phyloP scores from a whole-genome alignment of 2,797 vertebrate species.

The Poeciliopsis turneri region DNA sequence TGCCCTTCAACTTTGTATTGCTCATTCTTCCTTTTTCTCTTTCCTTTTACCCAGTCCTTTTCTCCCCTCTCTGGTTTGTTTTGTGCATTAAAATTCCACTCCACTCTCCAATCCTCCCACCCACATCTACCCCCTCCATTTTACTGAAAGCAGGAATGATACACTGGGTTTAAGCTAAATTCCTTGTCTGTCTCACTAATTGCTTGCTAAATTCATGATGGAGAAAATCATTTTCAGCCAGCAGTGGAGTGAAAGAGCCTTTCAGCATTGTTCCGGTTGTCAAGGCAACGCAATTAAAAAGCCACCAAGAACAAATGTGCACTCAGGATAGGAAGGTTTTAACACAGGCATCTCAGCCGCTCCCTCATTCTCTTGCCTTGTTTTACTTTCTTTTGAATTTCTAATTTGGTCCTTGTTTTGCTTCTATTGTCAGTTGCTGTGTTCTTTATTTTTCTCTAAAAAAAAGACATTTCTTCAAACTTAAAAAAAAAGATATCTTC shows the following conservation, averaged over 20 bases:
- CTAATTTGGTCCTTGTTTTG: constrained; percentile 49
- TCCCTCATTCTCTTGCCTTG: constrained; percentile 38
- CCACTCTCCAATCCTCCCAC: constrained; percentile 39
- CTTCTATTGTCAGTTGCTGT: constrained; percentile 36
- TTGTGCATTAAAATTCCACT: constrained; percentile 62
- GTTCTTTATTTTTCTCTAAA: constrained; percentile 31
- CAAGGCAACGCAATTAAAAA: constrained; percentile 74
- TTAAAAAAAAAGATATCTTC: constrained; percentile 29
- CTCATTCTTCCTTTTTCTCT: constrained; percentile 23
- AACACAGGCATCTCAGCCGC: constrained; percentile 38
- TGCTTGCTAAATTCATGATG: constrained; percentile 78
- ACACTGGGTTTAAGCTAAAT: constrained; percentile 71
- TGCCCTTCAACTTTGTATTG: constrained; percentile 45
- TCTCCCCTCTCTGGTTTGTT: constrained; percentile 29
- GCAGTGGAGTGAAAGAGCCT: constrained; percentile 67
- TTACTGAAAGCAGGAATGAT: constrained; percentile 68
- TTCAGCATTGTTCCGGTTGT: constrained; percentile 78
- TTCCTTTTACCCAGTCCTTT: constrained; percentile 11
- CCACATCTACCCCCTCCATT: constrained; percentile 54
- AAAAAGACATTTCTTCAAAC: constrained; percentile 24
- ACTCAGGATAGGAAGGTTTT: constrained; percentile 64
- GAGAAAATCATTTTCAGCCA: constrained; percentile 77
- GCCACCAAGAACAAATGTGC: constrained; percentile 67
- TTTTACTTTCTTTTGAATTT: constrained; percentile 46
- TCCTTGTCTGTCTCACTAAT: constrained; percentile 77